Evolutionary conservation across 2,113 vertebrate species (phyloP).

Genomic region (Cavia porcellus): DNA sequence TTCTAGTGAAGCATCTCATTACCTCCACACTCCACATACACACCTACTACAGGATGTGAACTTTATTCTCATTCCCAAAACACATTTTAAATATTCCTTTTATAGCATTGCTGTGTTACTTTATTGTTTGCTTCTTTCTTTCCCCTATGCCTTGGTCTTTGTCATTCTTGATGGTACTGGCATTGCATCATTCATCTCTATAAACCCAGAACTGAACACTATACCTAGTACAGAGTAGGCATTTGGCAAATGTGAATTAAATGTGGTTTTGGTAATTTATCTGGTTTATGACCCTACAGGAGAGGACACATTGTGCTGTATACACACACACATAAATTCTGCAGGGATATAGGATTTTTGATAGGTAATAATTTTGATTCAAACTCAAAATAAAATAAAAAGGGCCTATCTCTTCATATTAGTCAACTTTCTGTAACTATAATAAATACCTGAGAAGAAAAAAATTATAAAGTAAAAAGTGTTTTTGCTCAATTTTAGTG

Average conservation of each 20-base stretch:
- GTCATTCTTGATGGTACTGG: constrained; percentile 2
- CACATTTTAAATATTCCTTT: not conserved
- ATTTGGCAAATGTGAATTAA: not conserved
- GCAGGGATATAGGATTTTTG: constrained; percentile 14
- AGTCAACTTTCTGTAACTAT: not conserved
- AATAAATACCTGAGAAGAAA: not conserved
- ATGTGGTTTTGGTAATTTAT: constrained; percentile 12
- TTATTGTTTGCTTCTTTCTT: not conserved
- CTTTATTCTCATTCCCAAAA: not conserved
- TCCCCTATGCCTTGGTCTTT: not conserved
- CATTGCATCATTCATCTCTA: not conserved
- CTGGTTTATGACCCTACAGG: not conserved
- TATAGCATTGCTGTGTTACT: not conserved
- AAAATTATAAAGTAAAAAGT: not conserved
- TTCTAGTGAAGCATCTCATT: constrained; percentile 28
- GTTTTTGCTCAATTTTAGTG: not conserved
- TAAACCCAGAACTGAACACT: not conserved
- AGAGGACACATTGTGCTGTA: not conserved
- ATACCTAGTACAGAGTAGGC: not conserved
- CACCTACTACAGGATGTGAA: not conserved
- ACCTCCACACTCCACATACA: no score
- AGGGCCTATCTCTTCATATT: not conserved
- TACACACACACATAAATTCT: not conserved
- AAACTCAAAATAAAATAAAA: constrained; percentile 11
- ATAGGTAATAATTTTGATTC: constrained; percentile 22